A percentile compares a stretch with the other conserved stretches of the same genome.
These are phyloP conservation scores for Pelodiscus sinensis DNA, from an alignment of 2,113 vertebrate genomes.

Conservation along the genomic window DNA sequence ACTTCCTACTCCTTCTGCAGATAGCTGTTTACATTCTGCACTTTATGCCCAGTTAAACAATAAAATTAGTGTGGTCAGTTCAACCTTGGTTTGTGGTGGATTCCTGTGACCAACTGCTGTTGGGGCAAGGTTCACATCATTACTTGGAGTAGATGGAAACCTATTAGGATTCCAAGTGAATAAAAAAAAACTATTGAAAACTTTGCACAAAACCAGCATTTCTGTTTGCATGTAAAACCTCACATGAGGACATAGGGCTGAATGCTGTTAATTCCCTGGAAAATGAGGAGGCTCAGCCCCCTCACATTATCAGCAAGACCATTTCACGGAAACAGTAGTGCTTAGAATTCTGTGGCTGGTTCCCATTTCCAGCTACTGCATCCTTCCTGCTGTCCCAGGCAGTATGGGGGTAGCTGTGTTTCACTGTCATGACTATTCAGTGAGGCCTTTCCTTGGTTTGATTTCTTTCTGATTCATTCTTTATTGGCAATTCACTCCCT, in stretches of 20 bases:
- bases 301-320: neutral
- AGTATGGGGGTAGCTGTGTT: neutral
- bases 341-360: neutral
- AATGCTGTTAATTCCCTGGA: neutral
- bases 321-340: neutral
- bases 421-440: neutral
- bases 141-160: neutral
- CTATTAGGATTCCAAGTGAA: neutral
- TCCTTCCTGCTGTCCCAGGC: neutral
- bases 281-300: neutral
- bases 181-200: neutral
- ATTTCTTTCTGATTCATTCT: neutral
- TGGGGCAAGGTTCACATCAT: neutral
- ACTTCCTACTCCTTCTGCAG: neutral
- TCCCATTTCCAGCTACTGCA: neutral
- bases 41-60: neutral
- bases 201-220: neutral
- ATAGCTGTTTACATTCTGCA: neutral
- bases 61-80: neutral
- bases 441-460: neutral
- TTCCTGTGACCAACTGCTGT: neutral
- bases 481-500: neutral
- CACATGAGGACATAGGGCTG: neutral
- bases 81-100: neutral
- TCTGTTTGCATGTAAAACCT: neutral